A percentile compares a stretch with the other conserved stretches of the same genome.
phyloP scores from a whole-genome alignment of 2,113 vertebrate species.

The Oenanthe oenanthe region DNA sequence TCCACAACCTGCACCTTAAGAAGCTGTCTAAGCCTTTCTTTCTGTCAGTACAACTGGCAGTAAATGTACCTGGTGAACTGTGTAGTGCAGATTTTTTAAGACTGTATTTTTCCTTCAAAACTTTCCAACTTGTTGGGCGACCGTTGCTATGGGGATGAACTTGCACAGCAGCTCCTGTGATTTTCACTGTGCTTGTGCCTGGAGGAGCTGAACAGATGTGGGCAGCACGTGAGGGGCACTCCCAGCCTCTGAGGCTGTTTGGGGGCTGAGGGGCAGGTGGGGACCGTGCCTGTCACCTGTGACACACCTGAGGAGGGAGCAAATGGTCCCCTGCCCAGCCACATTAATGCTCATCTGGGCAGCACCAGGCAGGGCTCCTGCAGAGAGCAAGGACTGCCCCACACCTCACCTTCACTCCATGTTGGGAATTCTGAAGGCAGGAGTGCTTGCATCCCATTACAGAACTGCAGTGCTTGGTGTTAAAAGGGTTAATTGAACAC shows the following conservation, averaged over 20 bases:
- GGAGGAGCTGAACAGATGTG: neutral
- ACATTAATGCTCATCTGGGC: neutral
- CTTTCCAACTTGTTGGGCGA: neutral
- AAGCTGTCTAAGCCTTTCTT: neutral
- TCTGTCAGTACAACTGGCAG: neutral
- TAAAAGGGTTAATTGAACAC: slow-evolving; percentile 67
- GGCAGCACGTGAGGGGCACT: neutral
- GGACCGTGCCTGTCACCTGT: neutral
- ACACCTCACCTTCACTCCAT: neutral
- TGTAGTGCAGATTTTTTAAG: neutral
- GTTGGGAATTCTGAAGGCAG: neutral
- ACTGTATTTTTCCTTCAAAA: neutral
- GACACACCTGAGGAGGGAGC: neutral
- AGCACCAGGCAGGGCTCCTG: neutral
- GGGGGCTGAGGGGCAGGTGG: neutral
- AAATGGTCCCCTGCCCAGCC: neutral
- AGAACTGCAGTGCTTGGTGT: neutral
- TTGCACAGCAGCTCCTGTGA: neutral
- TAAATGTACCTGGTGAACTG: neutral
- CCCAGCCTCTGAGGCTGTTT: accelerated
- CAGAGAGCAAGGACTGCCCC: neutral
- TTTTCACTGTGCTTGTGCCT: accelerated
- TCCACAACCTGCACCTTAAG: neutral
- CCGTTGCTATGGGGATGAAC: neutral
- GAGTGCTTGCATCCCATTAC: neutral